Conservation (phyloP, 2,797 vertebrate genomes). For the Parambassis ranga region DNA sequence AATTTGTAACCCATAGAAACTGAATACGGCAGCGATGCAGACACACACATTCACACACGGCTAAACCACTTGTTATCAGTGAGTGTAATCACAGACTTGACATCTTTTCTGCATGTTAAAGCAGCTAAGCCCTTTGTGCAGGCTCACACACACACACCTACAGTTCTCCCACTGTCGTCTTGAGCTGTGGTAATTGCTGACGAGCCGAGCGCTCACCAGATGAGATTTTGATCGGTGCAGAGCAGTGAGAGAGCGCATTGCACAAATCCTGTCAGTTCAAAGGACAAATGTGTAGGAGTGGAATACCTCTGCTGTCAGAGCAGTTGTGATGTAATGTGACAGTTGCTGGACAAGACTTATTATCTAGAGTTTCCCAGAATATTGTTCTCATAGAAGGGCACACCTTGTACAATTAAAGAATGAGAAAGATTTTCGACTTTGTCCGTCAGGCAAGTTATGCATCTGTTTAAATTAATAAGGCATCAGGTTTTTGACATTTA, state of each 20-base stretch:
- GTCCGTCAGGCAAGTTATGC: neutral
- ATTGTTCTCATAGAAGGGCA: constrained; percentile 1
- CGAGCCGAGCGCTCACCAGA: constrained; percentile 50
- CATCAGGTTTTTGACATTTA: no score
- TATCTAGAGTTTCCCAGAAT: constrained; percentile 24
- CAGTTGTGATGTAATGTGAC: constrained; percentile 52
- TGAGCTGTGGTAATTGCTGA: constrained; percentile 66
- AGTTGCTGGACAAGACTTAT: constrained; percentile 44
- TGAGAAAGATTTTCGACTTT: neutral
- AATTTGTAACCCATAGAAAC: constrained; percentile 3
- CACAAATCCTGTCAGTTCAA: constrained; percentile 56
- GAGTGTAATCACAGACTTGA: constrained; percentile 74
- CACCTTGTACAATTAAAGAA: constrained; percentile 5
- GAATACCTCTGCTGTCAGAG: constrained; percentile 43
- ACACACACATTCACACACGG: constrained; percentile 31
- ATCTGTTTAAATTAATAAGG: neutral
- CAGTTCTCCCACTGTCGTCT: constrained; percentile 21
- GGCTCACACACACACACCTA: constrained; percentile 3
- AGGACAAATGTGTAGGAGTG: constrained; percentile 63
- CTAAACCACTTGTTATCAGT: constrained; percentile 67
- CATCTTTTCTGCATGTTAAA: constrained; percentile 78
- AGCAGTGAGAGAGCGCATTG: neutral
- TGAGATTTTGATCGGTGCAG: constrained; percentile 63
- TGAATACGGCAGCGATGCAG: constrained; percentile 26
- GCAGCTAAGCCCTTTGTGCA: constrained; percentile 64